phyloP scores from a whole-genome alignment of 92 coral and sea anemone genomes.

The Palythoa grandis region DNA sequence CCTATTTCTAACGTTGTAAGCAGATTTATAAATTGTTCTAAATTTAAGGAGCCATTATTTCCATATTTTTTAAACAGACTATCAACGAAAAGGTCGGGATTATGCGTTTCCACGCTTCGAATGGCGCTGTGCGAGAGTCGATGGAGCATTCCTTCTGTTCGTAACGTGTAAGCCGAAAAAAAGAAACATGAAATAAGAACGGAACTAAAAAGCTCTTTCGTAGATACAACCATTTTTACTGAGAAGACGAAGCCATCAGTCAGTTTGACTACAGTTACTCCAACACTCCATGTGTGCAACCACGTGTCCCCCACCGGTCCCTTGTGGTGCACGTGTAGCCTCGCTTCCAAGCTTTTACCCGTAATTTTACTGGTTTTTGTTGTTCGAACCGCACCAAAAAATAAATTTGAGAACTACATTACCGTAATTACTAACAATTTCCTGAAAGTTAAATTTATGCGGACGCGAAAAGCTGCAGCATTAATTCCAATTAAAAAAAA shows the following conservation, averaged over 20 bases:
- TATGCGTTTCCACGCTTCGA: conserved; percentile 67
- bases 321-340: not conserved
- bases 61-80: conserved; percentile 73
- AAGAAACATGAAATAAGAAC: not conserved
- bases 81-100: conserved; percentile 60
- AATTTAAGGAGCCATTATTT: conserved; percentile 63
- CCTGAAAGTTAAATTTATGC: too few species aligned
- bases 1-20: conserved; percentile 67
- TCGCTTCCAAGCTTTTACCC: not conserved
- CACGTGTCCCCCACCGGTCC: conserved; percentile 1
- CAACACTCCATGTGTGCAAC: not conserved
- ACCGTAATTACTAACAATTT: too few species aligned
- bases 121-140: conserved; percentile 62
- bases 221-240: not conserved
- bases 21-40: conserved; percentile 56
- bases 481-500: too few species aligned
- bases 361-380: too few species aligned
- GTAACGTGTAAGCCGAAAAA: not conserved
- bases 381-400: too few species aligned
- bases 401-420: too few species aligned
- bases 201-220: not conserved
- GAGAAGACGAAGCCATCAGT: not conserved
- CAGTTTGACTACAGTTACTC: not conserved
- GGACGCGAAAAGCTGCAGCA: too few species aligned
- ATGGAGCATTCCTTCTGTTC: conserved; percentile 20